Evolutionary conservation across 2,888 invertebrate species (phyloP).

Genomic region (Suillia variegata): DNA sequence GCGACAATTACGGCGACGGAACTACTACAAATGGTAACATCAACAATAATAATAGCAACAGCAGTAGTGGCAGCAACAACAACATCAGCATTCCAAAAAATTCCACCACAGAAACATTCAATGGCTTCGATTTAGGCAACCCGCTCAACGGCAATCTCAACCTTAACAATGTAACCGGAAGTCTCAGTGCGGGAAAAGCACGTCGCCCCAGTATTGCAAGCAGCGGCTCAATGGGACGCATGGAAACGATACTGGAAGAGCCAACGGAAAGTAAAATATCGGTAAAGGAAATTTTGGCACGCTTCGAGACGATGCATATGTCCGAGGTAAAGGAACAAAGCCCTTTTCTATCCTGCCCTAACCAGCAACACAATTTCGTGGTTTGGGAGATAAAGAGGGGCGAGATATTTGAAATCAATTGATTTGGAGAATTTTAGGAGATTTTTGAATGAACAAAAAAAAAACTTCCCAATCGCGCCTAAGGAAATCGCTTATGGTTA

Average conservation of each 20-base stretch:
- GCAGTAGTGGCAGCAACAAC: not conserved
- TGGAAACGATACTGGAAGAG: slow-evolving; percentile 85
- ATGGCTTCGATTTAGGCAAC: not conserved
- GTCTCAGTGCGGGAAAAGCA: slow-evolving; percentile 36
- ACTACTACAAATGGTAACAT: slow-evolving; percentile 21
- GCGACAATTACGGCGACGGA: slow-evolving; percentile 27
- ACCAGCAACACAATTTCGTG: not conserved
- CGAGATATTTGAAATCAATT: not conserved
- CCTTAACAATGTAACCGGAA: not conserved
- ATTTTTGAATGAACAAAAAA: too few species aligned
- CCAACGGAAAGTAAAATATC: slow-evolving; percentile 79
- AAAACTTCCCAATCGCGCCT: too few species aligned
- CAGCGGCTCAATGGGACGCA: slow-evolving; percentile 68
- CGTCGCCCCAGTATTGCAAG: slow-evolving; percentile 59
- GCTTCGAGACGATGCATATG: slow-evolving; percentile 74
- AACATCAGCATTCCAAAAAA: slow-evolving; percentile 4
- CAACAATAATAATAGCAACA: slow-evolving; percentile 10
- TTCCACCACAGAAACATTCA: slow-evolving; percentile 5
- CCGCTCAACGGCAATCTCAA: not conserved
- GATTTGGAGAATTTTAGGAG: too few species aligned
- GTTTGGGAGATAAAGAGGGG: not conserved
- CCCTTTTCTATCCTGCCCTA: too few species aligned
- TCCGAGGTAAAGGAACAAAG: slow-evolving; percentile 58
- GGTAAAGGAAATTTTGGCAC: slow-evolving; percentile 79
- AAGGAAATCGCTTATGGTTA: too few species aligned